Evolutionary conservation across 1,140 invertebrate genomes (phyloP), one percentile per base, ranked within the genome.

Genomic region (Lethocerus indicus): DNA sequence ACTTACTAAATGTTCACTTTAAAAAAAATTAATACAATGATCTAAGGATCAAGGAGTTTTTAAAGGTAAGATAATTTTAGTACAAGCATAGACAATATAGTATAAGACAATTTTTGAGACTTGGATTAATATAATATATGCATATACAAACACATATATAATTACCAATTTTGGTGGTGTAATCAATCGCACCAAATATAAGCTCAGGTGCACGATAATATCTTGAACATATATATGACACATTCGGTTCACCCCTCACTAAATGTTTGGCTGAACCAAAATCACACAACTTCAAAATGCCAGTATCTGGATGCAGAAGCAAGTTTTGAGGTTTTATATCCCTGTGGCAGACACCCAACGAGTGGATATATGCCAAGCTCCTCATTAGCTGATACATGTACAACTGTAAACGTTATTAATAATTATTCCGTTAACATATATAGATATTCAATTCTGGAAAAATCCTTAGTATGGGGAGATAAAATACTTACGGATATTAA

Each of bases 331-430:
- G 95, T 70, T 98, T 99, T 58, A 99, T 98, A 70, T 98, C 95
- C 66, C 95, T 79, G 75, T 98, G 95, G 69, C 93, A 98, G 60
- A 99, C 97, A 52, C 93, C 93, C 64, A 95, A 73, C 58, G 88
- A 91, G 69, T 98, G 94, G 63, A 98, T 97, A 70, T 98, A 98
- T 51, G 91, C 92, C 67, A 99, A 75, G 67, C 90, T 93, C 66
- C 95, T 82, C 70, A 98, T 98, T 70, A 98, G 76, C 76, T 98
- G 93, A 72, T 97, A 98, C 91, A 97, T 97, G 69, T 98, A 98
- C 60, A 97, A 77, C 87, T 92, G 73, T 13, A 73, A 44, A 44
- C 12, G 16, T 9, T 40, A 49, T 27, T 24, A 39, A 24, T 4
- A 47, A 21, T 47, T 21, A 36, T 13, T 21, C 1, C n/a, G 35